Conservation (phyloP, 1,140 invertebrate species). For the Drosophila murphyi region DNA sequence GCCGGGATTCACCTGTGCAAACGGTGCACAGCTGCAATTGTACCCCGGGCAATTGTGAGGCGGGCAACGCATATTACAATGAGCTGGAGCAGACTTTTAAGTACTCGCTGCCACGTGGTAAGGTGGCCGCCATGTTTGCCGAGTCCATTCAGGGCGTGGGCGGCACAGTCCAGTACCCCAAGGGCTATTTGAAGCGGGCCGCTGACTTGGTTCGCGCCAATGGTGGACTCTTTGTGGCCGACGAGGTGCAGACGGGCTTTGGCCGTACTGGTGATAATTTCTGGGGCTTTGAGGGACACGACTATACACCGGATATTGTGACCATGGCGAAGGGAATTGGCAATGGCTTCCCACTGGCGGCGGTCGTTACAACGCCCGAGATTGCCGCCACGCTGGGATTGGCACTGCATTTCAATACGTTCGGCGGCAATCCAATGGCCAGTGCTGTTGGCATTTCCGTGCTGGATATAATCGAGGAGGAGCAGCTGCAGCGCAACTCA, state of each 20-base stretch:
- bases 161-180: conserved; percentile 96
- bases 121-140: conserved; percentile 94
- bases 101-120: conserved; percentile 89
- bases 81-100: conserved; percentile 92
- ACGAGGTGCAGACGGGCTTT: conserved; percentile 99
- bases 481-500: conserved; percentile 92
- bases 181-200: conserved; percentile 93
- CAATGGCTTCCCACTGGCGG: conserved; percentile 97
- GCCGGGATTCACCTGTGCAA: conserved; percentile 95
- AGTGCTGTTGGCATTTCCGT: conserved; percentile 94
- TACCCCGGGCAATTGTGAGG: conserved; percentile 87
- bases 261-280: conserved; percentile 96
- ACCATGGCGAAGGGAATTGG: conserved; percentile 94
- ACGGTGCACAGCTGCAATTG: conserved; percentile 89
- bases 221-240: conserved; percentile 95
- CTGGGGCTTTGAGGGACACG: conserved; percentile 97
- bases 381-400: conserved; percentile 91
- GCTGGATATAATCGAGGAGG: conserved; percentile 97
- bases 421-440: conserved; percentile 95
- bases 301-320: conserved; percentile 95
- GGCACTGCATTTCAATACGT: conserved; percentile 97
- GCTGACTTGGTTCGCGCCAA: conserved; percentile 91
- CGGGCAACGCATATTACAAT: conserved; percentile 91
- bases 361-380: conserved; percentile 92
- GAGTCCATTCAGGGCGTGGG: conserved; percentile 98